Conservation (phyloP, 2,888 invertebrate species). For the Monochamus alternatus region DNA sequence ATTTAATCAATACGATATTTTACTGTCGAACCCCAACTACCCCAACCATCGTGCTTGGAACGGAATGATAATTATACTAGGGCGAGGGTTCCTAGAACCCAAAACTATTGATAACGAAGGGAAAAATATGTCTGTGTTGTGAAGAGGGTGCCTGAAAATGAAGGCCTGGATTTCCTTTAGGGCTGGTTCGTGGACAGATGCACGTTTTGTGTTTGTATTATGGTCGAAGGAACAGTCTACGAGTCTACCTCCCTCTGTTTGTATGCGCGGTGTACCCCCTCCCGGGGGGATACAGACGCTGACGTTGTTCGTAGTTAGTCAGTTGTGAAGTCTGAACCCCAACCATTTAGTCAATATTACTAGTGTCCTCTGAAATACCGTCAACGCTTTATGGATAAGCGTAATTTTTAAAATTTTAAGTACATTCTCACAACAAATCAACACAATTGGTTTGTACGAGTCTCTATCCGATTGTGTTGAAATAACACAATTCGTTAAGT, state of each 20-base stretch:
- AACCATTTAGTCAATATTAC: too few relatives aligned
- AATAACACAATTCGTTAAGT: too few relatives aligned
- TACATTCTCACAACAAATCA: too few relatives aligned
- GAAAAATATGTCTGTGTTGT: slow-evolving; percentile 3
- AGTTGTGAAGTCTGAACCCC: too few relatives aligned
- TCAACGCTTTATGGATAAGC: too few relatives aligned
- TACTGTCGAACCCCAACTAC: neutral
- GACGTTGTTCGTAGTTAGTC: too few relatives aligned
- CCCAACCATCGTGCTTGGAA: slow-evolving; percentile 7
- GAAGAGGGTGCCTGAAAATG: slow-evolving; percentile 25
- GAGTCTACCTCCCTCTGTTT: neutral
- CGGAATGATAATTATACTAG: neutral
- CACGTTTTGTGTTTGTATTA: slow-evolving; percentile 19
- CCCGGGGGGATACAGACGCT: too few relatives aligned
- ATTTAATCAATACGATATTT: neutral
- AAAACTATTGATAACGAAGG: slow-evolving; percentile 11
- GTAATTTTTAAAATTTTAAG: too few relatives aligned
- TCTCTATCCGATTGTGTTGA: too few relatives aligned
- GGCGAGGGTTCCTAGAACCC: slow-evolving; percentile 25
- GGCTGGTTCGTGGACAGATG: slow-evolving; percentile 15
- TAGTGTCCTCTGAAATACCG: too few relatives aligned
- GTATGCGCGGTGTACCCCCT: neutral
- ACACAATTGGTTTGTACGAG: too few relatives aligned
- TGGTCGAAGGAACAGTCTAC: neutral
- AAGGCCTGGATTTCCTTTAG: neutral